phyloP scores from a whole-genome alignment of 2,888 invertebrate genomes.

The Rhabditophanes sp. region DNA sequence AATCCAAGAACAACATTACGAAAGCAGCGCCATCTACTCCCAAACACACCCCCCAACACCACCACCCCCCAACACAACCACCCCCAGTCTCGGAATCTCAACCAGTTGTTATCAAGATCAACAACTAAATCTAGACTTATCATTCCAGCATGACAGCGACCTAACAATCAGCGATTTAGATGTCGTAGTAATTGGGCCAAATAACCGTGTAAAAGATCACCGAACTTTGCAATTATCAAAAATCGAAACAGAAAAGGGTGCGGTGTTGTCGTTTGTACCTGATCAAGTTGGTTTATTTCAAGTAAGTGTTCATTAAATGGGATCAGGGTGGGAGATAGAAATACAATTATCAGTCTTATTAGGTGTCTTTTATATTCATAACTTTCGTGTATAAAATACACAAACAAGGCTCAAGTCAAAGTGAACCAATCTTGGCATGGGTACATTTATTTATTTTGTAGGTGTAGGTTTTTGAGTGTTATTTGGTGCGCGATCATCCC shows the following conservation, averaged over 20 bases:
- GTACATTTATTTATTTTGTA: too few species aligned
- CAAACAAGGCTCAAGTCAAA: too few species aligned
- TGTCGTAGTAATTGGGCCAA: slow-evolving; percentile 20
- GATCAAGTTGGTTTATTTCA: slow-evolving; percentile 21
- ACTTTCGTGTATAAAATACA: too few species aligned
- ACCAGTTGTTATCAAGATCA: slow-evolving; percentile 12
- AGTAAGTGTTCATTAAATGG: slow-evolving; percentile 11
- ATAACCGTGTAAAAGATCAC: slow-evolving; percentile 10
- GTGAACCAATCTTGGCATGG: too few species aligned
- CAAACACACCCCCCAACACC: slow-evolving; percentile 3
- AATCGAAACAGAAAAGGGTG: slow-evolving; percentile 34
- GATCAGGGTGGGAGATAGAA: background rate
- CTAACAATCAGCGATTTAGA: slow-evolving; percentile 28
- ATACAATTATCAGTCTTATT: too few species aligned
- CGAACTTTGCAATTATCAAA: slow-evolving; percentile 17
- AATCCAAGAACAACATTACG: slow-evolving; percentile 27
- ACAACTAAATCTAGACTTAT: slow-evolving; percentile 32
- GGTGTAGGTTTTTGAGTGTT: too few species aligned
- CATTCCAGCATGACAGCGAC: slow-evolving; percentile 25
- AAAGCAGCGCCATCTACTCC: slow-evolving; percentile 1
- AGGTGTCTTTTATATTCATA: slow-evolving; percentile 1
- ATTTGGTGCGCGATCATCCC: too few species aligned
- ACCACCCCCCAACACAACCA: background rate
- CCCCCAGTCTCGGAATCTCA: too few species aligned
- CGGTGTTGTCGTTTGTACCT: slow-evolving; percentile 27